Evolutionary conservation across 2,797 vertebrate species (phyloP).

Genomic region (Podarcis lilfordi): DNA sequence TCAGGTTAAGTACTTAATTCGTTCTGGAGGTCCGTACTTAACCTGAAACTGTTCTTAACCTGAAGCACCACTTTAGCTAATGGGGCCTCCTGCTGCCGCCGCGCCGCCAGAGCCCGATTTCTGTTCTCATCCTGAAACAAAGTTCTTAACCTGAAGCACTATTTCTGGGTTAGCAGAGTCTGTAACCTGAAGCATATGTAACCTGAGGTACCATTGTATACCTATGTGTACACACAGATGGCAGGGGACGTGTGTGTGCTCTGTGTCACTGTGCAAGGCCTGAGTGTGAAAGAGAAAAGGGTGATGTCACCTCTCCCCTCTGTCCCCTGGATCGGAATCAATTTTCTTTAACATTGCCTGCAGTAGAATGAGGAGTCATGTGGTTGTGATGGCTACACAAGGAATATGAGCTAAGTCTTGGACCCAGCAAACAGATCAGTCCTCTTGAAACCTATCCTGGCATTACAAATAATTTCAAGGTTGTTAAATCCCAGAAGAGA

Average conservation of each 20-base stretch:
- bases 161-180: too few relatives aligned
- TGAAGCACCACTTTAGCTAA: too few relatives aligned
- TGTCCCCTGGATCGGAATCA: background rate
- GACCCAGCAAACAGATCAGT: slow-evolving; percentile 7
- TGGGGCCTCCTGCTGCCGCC: too few relatives aligned
- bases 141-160: too few relatives aligned
- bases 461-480: background rate
- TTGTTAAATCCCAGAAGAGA: slow-evolving; percentile 4
- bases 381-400: background rate
- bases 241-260: background rate
- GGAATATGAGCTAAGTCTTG: background rate
- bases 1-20: too few relatives aligned
- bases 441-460: background rate
- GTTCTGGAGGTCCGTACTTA: too few relatives aligned
- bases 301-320: background rate
- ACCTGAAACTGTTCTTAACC: too few relatives aligned
- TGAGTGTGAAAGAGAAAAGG: background rate
- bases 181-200: too few relatives aligned
- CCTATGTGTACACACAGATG: background rate
- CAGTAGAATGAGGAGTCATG: background rate
- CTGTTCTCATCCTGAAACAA: too few relatives aligned
- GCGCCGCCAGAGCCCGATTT: too few relatives aligned
- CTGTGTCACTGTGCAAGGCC: background rate
- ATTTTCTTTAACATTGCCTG: background rate
- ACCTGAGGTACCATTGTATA: too few relatives aligned